A percentile compares a stretch with the other conserved stretches of the same genome.
These are phyloP conservation scores for Drosophila conformis DNA, from an alignment of 2,888 invertebrate genomes.

Conservation along the genomic window DNA sequence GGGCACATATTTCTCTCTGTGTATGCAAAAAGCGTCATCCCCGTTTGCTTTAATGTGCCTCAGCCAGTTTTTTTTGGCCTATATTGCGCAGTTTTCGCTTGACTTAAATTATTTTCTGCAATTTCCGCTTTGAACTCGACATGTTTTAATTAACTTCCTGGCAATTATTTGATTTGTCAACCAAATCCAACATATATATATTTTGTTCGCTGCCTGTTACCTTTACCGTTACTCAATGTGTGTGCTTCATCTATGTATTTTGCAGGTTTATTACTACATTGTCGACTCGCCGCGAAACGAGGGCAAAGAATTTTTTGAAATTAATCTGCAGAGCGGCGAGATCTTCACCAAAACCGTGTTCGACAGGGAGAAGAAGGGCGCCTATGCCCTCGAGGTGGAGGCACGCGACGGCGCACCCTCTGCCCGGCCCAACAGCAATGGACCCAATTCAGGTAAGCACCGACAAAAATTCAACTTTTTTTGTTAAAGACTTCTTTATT, in stretches of 20 bases:
- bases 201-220: background rate
- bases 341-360: slow-evolving; percentile 98
- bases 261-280: slow-evolving; percentile 96
- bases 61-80: slow-evolving; percentile 20
- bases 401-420: slow-evolving; percentile 98
- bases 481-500: too few species aligned
- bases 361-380: slow-evolving; percentile 98
- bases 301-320: slow-evolving; percentile 98
- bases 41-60: background rate
- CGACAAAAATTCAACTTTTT: background rate
- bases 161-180: slow-evolving; percentile 38
- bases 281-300: slow-evolving; percentile 96
- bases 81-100: slow-evolving; percentile 18
- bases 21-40: background rate
- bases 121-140: slow-evolving; percentile 50
- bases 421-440: slow-evolving; percentile 96
- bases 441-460: slow-evolving; percentile 95
- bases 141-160: slow-evolving; percentile 69
- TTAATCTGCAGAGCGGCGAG: slow-evolving; percentile 97
- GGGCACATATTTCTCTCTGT: background rate
- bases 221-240: background rate
- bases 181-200: background rate
- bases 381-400: slow-evolving; percentile 98
- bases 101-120: slow-evolving; percentile 44
- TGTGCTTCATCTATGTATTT: slow-evolving; percentile 34